A percentile compares a stretch with the other conserved stretches of the same genome.
Conservation (phyloP, 1,140 invertebrate genomes). For the Triops longicaudatus region DNA sequence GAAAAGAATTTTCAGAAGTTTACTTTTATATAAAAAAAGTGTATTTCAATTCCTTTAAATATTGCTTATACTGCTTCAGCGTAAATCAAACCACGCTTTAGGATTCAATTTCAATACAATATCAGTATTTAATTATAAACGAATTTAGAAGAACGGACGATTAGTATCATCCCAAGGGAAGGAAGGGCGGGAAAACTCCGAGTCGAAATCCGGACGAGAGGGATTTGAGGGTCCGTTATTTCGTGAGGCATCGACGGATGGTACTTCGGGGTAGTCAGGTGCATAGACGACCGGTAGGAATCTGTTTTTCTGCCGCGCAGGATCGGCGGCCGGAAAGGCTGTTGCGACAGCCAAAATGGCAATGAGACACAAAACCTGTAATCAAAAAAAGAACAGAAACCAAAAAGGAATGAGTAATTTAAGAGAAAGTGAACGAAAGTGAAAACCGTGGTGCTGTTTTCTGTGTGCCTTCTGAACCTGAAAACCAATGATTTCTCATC, state of each 20-base stretch:
- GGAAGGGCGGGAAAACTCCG: background rate
- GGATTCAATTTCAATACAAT: no score
- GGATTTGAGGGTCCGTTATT: background rate
- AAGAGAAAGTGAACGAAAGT: slow-evolving; percentile 5
- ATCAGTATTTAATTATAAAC: no score
- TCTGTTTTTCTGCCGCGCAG: background rate
- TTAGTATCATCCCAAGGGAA: background rate
- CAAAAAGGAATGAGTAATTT: background rate
- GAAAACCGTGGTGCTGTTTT: background rate
- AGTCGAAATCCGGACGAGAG: background rate
- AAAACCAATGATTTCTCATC: no score
- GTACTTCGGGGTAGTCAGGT: background rate
- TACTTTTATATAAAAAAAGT: no score
- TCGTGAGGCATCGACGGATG: background rate
- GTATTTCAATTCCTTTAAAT: no score
- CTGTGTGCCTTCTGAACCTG: background rate
- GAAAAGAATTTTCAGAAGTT: no score
- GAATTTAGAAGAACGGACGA: background rate
- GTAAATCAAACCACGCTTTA: no score
- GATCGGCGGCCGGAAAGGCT: background rate
- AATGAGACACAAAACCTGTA: background rate
- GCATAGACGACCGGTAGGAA: background rate
- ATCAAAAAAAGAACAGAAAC: background rate
- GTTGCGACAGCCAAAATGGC: background rate
- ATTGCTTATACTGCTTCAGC: no score